These are phyloP conservation scores for Erpornis zantholeuca DNA, from an alignment of 2,113 vertebrate species.

Conservation along the genomic window DNA sequence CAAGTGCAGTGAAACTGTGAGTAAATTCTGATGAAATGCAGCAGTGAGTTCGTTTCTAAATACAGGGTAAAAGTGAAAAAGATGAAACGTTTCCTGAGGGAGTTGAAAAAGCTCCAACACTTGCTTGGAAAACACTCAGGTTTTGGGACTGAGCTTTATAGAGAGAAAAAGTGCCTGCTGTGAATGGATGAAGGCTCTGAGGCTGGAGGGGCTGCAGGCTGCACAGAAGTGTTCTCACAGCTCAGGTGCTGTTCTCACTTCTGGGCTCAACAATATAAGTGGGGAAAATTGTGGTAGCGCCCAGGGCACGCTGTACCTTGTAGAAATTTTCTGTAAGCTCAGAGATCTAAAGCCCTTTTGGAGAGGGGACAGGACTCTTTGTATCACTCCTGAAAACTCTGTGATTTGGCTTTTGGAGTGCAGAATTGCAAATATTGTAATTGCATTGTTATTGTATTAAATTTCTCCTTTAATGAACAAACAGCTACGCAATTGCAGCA, in stretches of 20 bases:
- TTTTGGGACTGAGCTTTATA: neutral
- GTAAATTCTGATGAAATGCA: neutral
- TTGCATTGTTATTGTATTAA: neutral
- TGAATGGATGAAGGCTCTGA: neutral
- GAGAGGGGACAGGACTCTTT: neutral
- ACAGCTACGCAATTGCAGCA: neutral
- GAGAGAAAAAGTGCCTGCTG: neutral
- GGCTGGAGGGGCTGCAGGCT: neutral
- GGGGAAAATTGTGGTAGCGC: neutral
- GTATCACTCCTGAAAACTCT: neutral
- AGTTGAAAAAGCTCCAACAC: neutral
- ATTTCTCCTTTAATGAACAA: neutral
- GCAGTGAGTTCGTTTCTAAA: neutral
- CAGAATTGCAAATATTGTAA: neutral
- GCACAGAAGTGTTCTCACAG: neutral
- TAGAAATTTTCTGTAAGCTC: neutral
- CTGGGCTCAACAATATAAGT: neutral
- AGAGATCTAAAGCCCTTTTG: neutral
- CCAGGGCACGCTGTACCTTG: fast-evolving
- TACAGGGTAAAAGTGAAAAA: neutral
- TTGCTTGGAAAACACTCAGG: neutral
- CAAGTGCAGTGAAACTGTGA: neutral
- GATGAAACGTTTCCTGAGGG: neutral
- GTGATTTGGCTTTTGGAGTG: neutral
- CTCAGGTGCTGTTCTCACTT: neutral